phyloP scores from a whole-genome alignment of 2,888 invertebrate genomes.

The Thysanoteuthis rhombus region DNA sequence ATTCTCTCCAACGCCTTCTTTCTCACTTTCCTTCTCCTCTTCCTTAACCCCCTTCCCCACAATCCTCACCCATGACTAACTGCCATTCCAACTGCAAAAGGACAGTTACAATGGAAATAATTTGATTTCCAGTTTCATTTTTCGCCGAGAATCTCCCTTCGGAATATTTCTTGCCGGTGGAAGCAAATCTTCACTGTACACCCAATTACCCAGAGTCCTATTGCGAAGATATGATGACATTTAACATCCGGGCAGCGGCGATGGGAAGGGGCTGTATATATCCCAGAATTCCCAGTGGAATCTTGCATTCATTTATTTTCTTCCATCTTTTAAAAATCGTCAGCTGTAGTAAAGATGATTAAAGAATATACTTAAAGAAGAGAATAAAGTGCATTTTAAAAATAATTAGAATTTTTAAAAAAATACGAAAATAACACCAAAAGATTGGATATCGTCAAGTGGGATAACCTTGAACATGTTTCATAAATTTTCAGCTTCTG shows the following conservation, averaged over 20 bases:
- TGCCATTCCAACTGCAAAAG: background rate
- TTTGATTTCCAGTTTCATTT: background rate
- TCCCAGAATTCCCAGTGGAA: background rate
- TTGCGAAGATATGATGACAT: background rate
- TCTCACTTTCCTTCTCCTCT: background rate
- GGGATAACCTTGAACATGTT: background rate
- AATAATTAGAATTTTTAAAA: background rate
- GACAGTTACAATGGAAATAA: background rate
- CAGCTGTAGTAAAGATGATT: background rate
- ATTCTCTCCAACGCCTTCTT: too few species aligned
- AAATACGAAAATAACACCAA: background rate
- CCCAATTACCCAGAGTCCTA: background rate
- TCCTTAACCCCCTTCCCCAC: background rate
- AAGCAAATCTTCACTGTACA: background rate
- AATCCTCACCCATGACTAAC: background rate
- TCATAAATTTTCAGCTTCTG: too few species aligned
- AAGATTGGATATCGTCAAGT: background rate
- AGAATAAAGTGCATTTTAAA: background rate
- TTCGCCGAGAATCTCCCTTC: background rate
- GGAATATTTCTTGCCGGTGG: slow-evolving; percentile 12
- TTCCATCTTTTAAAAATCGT: background rate
- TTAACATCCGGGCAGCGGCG: background rate
- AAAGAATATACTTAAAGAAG: background rate
- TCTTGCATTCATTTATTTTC: background rate
- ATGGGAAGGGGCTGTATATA: background rate